Percentiles rank a stretch among this genome's conserved stretches.
phyloP scores from a whole-genome alignment of 2,113 vertebrate genomes.

The Dinomys branickii region DNA sequence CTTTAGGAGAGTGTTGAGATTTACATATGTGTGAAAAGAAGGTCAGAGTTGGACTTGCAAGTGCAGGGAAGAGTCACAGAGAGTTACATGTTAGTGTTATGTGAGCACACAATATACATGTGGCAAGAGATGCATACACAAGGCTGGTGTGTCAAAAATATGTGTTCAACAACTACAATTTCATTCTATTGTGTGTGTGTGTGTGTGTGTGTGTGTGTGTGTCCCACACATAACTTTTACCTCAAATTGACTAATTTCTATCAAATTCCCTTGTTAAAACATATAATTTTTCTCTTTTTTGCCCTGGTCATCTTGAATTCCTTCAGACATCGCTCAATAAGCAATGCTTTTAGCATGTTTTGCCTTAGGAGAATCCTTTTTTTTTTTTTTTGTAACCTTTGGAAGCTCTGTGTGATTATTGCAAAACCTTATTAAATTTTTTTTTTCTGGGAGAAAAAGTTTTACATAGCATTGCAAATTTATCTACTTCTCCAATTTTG shows the following conservation, averaged over 20 bases:
- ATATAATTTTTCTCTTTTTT: neutral
- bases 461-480: neutral
- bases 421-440: slow-evolving; percentile 20
- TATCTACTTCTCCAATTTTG: slow-evolving; percentile 27
- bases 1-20: neutral
- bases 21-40: neutral
- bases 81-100: neutral
- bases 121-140: neutral
- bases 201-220: neutral
- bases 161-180: neutral
- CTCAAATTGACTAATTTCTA: neutral
- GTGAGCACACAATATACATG: neutral
- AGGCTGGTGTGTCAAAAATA: neutral
- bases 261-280: neutral
- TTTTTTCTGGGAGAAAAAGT: slow-evolving; percentile 22
- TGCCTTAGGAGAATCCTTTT: neutral
- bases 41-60: neutral
- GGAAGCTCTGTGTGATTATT: slow-evolving; percentile 23
- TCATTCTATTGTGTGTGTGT: neutral
- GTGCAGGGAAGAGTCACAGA: neutral
- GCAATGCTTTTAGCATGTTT: neutral
- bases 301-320: neutral
- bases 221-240: neutral
- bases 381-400: neutral
- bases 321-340: neutral